Conservation (phyloP, 2,888 invertebrate species). For the Drosophila stalkeri region DNA sequence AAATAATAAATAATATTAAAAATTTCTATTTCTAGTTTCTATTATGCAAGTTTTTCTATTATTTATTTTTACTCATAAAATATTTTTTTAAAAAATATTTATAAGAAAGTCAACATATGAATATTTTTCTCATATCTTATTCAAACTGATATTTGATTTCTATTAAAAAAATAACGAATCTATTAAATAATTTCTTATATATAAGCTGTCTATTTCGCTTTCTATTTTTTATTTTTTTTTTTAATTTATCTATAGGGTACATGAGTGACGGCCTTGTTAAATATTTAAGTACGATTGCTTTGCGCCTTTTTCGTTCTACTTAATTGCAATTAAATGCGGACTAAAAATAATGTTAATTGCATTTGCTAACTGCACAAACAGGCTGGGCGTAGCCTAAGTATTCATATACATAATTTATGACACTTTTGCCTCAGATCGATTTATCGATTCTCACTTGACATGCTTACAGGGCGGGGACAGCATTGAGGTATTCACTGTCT, state of each 20-base stretch:
- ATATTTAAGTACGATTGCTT: neutral
- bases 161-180: no score
- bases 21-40: no score
- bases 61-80: no score
- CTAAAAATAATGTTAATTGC: slow-evolving; percentile 63
- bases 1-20: no score
- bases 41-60: no score
- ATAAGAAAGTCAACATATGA: no score
- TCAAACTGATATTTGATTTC: no score
- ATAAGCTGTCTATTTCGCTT: no score
- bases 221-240: no score
- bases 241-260: neutral
- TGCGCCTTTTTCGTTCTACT: slow-evolving; percentile 4
- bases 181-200: neutral
- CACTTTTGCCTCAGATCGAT: slow-evolving; percentile 42
- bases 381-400: slow-evolving; percentile 6
- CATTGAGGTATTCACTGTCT: slow-evolving; percentile 13
- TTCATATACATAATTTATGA: slow-evolving; percentile 28
- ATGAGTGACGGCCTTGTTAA: neutral
- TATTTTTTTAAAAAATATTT: no score
- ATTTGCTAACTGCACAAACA: slow-evolving; percentile 41
- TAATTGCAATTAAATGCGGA: slow-evolving; percentile 51
- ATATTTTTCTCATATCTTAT: no score
- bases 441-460: slow-evolving; percentile 60
- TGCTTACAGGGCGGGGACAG: slow-evolving; percentile 16